Conservation (phyloP, 2,797 vertebrate genomes). For the Hydrocynus forskahlii region DNA sequence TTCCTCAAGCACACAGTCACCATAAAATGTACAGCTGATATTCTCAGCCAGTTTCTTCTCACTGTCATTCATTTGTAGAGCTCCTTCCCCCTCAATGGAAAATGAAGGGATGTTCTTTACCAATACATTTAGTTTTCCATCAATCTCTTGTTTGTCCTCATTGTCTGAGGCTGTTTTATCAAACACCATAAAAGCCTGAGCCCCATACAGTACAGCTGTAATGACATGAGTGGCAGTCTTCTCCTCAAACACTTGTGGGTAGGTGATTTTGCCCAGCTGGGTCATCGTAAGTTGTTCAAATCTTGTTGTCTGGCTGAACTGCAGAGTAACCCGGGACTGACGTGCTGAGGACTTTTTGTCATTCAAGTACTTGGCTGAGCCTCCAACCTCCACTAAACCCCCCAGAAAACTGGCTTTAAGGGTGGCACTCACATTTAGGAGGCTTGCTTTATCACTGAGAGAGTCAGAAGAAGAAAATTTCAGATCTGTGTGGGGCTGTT, state of each 20-base stretch:
- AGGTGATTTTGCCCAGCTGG: constrained; percentile 6
- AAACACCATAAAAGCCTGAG: constrained; percentile 53
- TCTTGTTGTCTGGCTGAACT: constrained; percentile 45
- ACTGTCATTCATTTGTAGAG: constrained; percentile 1
- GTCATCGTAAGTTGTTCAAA: constrained; percentile 44
- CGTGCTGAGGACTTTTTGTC: constrained; percentile 41
- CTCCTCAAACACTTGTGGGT: constrained; percentile 44
- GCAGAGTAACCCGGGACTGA: constrained; percentile 52
- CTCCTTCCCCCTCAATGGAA: not conserved
- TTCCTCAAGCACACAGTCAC: constrained; percentile 38
- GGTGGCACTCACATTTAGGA: constrained; percentile 41
- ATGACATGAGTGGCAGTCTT: constrained; percentile 52
- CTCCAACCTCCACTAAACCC: constrained; percentile 49
- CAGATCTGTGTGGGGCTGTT: constrained; percentile 27
- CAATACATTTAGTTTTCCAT: constrained; percentile 30
- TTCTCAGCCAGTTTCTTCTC: constrained; percentile 38
- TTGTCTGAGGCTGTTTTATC: constrained; percentile 17
- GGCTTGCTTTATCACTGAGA: constrained; percentile 34
- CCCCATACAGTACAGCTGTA: constrained; percentile 47
- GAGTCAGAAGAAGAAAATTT: constrained; percentile 43
- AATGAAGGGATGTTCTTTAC: constrained; percentile 37
- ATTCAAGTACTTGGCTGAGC: constrained; percentile 51
- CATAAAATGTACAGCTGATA: constrained; percentile 49
- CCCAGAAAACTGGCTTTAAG: constrained; percentile 53
- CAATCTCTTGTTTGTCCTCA: constrained; percentile 12